Percentiles rank a stretch among this genome's conserved stretches.
Conservation (phyloP, 2,797 vertebrate genomes). For the Halcyon chelicuti region DNA sequence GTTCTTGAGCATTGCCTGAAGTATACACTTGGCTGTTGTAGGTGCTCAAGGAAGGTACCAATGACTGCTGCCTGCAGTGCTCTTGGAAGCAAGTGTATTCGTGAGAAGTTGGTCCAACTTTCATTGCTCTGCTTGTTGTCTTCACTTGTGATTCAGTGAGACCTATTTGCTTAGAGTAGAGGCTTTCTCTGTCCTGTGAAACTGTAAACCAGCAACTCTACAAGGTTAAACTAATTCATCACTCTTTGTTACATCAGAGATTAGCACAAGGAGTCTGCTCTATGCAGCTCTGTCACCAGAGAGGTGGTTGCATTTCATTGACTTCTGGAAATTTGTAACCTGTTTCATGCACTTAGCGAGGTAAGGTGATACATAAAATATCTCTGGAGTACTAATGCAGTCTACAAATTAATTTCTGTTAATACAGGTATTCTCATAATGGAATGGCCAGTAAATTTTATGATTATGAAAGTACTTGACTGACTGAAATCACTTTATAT, state of each 20-base stretch:
- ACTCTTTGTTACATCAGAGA: background rate
- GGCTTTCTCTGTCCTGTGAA: background rate
- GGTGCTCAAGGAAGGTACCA: background rate
- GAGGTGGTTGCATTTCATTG: background rate
- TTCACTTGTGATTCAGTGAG: background rate
- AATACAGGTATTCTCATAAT: background rate
- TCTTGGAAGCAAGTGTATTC: background rate
- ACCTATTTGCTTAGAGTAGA: background rate
- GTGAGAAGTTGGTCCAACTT: background rate
- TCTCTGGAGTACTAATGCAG: background rate
- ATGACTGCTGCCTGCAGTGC: background rate
- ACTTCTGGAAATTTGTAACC: background rate
- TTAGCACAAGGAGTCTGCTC: background rate
- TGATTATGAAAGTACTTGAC: background rate
- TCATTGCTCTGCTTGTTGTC: background rate
- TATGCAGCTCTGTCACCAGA: background rate
- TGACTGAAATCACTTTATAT: background rate
- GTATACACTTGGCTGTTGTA: background rate
- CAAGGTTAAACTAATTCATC: background rate
- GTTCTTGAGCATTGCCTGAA: background rate
- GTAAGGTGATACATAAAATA: background rate
- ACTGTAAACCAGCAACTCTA: background rate
- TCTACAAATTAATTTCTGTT: background rate
- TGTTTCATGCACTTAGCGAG: background rate
- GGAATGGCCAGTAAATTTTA: background rate